Evolutionary conservation across 1,140 invertebrate genomes (phyloP).

Genomic region (Sitobion miscanthi): DNA sequence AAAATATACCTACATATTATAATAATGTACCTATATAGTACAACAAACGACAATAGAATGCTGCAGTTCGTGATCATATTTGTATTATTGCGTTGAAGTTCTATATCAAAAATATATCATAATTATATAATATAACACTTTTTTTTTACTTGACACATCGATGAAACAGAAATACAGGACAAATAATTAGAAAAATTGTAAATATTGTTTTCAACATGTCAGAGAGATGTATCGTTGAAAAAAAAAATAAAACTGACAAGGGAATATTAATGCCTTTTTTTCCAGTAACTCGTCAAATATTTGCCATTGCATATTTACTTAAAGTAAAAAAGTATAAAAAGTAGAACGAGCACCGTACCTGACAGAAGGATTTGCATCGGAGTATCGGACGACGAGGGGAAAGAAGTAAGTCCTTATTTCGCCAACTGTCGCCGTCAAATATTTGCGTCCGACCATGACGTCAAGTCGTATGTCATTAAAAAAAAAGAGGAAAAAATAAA

Average conservation of each 20-base stretch:
- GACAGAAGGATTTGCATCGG: not conserved
- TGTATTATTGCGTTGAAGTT: not conserved
- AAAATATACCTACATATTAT: no score
- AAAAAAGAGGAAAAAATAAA: not conserved
- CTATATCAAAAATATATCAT: not conserved
- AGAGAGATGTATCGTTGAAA: not conserved
- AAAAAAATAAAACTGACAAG: not conserved
- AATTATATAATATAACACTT: not conserved
- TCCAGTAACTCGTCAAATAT: slow-evolving; percentile 37
- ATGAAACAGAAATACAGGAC: not conserved
- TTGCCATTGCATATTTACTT: slow-evolving; percentile 26
- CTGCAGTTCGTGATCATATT: no score
- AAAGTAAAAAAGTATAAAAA: not conserved
- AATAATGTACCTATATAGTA: no score
- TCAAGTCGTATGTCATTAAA: not conserved
- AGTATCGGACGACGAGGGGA: not conserved
- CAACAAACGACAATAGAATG: no score
- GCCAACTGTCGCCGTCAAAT: slow-evolving; percentile 15
- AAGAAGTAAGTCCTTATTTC: slow-evolving; percentile 28
- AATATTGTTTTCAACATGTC: not conserved
- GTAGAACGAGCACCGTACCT: not conserved
- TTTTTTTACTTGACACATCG: not conserved
- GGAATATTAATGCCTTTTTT: slow-evolving; percentile 21
- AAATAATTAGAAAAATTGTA: not conserved
- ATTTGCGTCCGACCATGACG: slow-evolving; percentile 5